phyloP scores from a whole-genome alignment of 2,797 vertebrate genomes.

The Tadarida brasiliensis region DNA sequence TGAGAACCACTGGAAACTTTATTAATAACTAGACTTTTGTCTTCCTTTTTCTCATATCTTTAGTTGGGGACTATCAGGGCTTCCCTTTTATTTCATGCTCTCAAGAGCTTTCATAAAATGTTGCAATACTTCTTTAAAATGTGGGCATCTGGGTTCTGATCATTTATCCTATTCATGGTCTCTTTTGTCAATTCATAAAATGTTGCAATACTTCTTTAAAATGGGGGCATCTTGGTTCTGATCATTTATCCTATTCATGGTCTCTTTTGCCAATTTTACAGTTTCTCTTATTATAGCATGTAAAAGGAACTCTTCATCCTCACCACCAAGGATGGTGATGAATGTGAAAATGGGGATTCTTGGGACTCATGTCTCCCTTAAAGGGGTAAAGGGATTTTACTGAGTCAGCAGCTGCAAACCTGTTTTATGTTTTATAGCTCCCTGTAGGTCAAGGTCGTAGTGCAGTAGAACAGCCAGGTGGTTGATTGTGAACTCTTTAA shows the following conservation, averaged over 20 bases:
- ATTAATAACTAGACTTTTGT: background rate
- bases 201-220: background rate
- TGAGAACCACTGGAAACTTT: too few relatives aligned
- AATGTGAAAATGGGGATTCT: background rate
- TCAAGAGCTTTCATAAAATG: background rate
- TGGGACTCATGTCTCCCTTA: background rate
- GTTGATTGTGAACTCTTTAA: background rate
- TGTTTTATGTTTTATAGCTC: background rate
- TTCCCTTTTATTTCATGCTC: background rate
- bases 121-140: background rate
- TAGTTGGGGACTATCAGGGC: background rate
- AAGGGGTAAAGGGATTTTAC: background rate
- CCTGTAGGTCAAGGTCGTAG: background rate
- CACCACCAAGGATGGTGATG: background rate
- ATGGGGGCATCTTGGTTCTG: background rate
- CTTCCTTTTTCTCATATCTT: background rate
- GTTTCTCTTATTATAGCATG: background rate
- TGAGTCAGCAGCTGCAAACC: background rate
- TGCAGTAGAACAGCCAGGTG: too few relatives aligned
- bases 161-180: background rate
- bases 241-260: background rate
- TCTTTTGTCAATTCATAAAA: background rate
- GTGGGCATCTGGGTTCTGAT: background rate
- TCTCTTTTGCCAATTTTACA: background rate
- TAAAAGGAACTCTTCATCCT: background rate